Percentiles rank a stretch among this genome's conserved stretches.
Conservation (phyloP, 2,888 invertebrate species). For the Deladenus siricidicola region DNA sequence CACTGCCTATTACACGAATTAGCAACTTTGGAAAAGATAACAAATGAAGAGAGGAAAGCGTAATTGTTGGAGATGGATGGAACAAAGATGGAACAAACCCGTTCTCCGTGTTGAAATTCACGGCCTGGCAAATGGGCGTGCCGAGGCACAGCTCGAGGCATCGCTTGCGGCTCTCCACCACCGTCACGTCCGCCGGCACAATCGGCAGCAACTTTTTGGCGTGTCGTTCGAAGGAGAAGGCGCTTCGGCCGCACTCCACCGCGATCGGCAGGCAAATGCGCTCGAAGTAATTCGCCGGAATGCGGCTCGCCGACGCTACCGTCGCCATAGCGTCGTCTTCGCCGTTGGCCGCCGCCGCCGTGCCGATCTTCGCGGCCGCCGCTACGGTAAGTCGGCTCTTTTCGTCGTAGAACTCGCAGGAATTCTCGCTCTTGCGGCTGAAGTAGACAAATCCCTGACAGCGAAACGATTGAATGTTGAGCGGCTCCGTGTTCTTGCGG, state of each 20-base stretch:
- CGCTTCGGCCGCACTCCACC: slow-evolving; percentile 11
- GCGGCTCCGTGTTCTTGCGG: slow-evolving; percentile 16
- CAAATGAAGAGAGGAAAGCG: background rate
- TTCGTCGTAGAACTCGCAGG: slow-evolving; percentile 20
- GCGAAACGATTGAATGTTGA: slow-evolving; percentile 16
- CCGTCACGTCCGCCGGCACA: slow-evolving; percentile 10
- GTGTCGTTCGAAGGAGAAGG: slow-evolving; percentile 22
- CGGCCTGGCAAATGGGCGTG: slow-evolving; percentile 28
- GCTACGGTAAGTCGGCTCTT: background rate
- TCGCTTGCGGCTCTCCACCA: slow-evolving; percentile 15
- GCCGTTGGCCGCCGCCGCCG: background rate
- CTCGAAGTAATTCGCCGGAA: slow-evolving; percentile 22
- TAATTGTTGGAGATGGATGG: slow-evolving; percentile 9
- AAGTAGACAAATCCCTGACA: slow-evolving; percentile 25
- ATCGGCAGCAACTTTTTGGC: slow-evolving; percentile 7
- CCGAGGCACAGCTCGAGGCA: slow-evolving; percentile 37
- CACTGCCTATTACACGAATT: too few species aligned
- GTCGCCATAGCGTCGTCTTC: background rate
- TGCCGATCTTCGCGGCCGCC: too few species aligned
- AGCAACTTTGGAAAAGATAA: too few species aligned
- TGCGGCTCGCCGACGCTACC: background rate
- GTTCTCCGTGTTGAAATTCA: slow-evolving; percentile 32
- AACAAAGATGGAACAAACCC: slow-evolving; percentile 41
- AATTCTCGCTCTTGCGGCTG: slow-evolving; percentile 12
- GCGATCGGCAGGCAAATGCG: slow-evolving; percentile 22